Conservation (phyloP, 2,888 invertebrate species). For the Endotricha flammealis region DNA sequence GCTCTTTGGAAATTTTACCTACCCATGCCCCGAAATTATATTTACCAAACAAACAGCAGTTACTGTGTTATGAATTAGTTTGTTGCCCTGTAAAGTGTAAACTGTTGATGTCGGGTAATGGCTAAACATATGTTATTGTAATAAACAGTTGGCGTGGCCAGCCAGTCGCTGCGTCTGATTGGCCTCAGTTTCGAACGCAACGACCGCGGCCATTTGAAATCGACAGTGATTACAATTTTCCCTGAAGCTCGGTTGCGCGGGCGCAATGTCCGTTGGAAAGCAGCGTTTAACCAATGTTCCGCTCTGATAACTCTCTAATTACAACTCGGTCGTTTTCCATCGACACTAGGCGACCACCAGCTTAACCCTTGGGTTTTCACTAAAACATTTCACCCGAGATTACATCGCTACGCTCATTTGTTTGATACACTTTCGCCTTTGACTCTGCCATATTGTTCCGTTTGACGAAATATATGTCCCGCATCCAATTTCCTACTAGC, state of each 20-base stretch:
- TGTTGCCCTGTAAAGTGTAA: constrained; percentile 39
- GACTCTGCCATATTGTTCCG: constrained; percentile 35
- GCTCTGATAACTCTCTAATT: constrained; percentile 77
- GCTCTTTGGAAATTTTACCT: constrained; percentile 40
- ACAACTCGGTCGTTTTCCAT: constrained; percentile 68
- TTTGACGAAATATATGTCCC: constrained; percentile 32
- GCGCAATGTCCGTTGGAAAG: constrained; percentile 77
- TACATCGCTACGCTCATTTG: constrained; percentile 48
- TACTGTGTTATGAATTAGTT: constrained; percentile 38
- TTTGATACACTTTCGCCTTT: constrained; percentile 69
- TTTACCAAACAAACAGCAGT: constrained; percentile 48
- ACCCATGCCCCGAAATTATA: constrained; percentile 41
- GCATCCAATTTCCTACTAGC: no score
- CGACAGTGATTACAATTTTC: constrained; percentile 78
- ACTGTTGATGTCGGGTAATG: constrained; percentile 37
- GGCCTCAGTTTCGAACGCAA: constrained; percentile 53
- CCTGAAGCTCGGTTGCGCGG: constrained; percentile 68
- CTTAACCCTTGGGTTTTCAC: constrained; percentile 71
- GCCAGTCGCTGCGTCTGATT: constrained; percentile 36
- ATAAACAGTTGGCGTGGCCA: constrained; percentile 33
- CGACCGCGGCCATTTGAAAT: constrained; percentile 67
- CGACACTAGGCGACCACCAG: constrained; percentile 59
- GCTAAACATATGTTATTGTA: constrained; percentile 42
- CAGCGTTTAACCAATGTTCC: constrained; percentile 76
- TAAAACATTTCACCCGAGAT: constrained; percentile 60